These are phyloP conservation scores for Adrianichthys oophorus DNA, from an alignment of 2,797 vertebrate species.

Conservation along the genomic window DNA sequence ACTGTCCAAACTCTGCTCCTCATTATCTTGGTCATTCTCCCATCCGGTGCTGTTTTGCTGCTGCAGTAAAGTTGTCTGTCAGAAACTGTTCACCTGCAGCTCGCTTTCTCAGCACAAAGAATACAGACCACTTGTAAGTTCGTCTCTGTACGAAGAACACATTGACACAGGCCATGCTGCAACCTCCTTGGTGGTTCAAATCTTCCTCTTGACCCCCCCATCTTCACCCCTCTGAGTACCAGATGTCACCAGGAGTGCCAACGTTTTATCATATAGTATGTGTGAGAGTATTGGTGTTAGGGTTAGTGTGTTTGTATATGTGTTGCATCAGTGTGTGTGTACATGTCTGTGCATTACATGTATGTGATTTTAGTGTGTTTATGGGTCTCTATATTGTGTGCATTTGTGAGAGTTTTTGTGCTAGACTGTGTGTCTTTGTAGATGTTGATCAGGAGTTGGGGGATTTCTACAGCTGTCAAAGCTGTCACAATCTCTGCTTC, in stretches of 20 bases:
- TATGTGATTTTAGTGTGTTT: slow-evolving; percentile 6
- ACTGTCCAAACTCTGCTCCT: slow-evolving; percentile 55
- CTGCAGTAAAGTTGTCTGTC: slow-evolving; percentile 30
- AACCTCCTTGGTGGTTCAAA: slow-evolving; percentile 35
- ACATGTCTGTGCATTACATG: slow-evolving; percentile 52
- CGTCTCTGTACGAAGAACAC: too few relatives aligned
- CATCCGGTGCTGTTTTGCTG: slow-evolving; percentile 35
- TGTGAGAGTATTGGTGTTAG: slow-evolving; percentile 9
- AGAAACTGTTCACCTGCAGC: slow-evolving; percentile 24
- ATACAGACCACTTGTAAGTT: too few relatives aligned
- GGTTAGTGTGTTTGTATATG: slow-evolving; percentile 49
- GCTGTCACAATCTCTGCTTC: slow-evolving; percentile 68
- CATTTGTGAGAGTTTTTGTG: slow-evolving; percentile 31
- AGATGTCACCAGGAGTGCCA: slow-evolving; percentile 65
- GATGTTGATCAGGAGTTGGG: slow-evolving; percentile 51
- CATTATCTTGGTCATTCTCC: slow-evolving; percentile 70
- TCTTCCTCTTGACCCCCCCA: slow-evolving; percentile 14
- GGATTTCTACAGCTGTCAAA: slow-evolving; percentile 74
- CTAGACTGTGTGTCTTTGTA: slow-evolving; percentile 27
- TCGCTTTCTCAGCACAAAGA: slow-evolving; percentile 15
- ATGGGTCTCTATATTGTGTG: slow-evolving; percentile 15
- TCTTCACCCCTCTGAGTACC: slow-evolving; percentile 28
- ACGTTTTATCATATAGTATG: slow-evolving; percentile 18
- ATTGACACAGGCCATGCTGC: slow-evolving; percentile 5
- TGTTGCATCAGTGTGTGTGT: slow-evolving; percentile 50